phyloP scores from a whole-genome alignment of 2,888 invertebrate species.

The Cerastis leucographa region DNA sequence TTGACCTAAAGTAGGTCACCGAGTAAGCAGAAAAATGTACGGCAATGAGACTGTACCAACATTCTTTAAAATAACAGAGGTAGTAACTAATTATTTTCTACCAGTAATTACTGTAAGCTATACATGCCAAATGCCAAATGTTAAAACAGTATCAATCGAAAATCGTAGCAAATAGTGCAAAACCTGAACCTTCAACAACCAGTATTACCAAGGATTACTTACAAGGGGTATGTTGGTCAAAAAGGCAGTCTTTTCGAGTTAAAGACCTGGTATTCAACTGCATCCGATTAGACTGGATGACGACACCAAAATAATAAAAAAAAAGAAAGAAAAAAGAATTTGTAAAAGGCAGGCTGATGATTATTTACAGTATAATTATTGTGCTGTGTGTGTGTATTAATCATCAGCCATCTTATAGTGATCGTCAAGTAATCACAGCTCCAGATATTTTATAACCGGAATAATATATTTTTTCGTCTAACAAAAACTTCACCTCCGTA shows the following conservation, averaged over 20 bases:
- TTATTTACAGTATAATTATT: neutral
- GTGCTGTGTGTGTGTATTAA: no score
- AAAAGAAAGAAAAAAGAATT: no score
- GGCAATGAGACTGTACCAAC: no score
- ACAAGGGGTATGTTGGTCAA: neutral
- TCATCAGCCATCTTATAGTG: neutral
- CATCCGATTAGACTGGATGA: neutral
- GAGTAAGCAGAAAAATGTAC: no score
- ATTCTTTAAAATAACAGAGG: no score
- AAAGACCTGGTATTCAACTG: neutral
- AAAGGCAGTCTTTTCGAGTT: neutral
- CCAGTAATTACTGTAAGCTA: neutral
- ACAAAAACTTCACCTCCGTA: constrained; percentile 6
- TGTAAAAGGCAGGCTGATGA: neutral
- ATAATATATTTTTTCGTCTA: neutral
- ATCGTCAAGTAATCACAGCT: neutral
- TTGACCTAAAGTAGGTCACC: no score
- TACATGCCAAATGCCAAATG: no score
- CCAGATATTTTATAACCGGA: neutral
- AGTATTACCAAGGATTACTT: neutral
- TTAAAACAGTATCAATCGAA: neutral
- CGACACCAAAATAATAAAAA: neutral
- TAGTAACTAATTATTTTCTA: no score
- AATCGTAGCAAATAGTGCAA: neutral
- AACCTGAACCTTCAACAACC: no score